phyloP scores from a whole-genome alignment of 2,888 invertebrate genomes.

The Leistus spinibarbis region DNA sequence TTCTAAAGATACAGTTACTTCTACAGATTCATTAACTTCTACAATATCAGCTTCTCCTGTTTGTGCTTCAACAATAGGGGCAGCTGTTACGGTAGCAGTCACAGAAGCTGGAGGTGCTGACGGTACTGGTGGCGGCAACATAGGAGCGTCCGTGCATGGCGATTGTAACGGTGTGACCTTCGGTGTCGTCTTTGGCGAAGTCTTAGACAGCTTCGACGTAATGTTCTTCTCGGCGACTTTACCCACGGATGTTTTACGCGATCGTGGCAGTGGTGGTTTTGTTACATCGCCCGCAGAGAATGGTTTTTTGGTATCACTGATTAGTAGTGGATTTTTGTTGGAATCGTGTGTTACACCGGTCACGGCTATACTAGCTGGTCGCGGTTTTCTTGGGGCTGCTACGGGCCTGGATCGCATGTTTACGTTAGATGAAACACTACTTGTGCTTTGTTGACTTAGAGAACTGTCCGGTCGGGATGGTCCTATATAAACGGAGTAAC shows the following conservation, averaged over 20 bases:
- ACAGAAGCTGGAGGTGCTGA: background rate
- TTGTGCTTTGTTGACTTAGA: slow-evolving; percentile 74
- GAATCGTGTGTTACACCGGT: slow-evolving; percentile 71
- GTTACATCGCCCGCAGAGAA: slow-evolving; percentile 50
- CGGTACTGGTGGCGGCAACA: background rate
- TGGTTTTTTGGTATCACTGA: slow-evolving; percentile 41
- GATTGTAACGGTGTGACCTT: slow-evolving; percentile 26
- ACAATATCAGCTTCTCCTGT: background rate
- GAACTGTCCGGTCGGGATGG: slow-evolving; percentile 87
- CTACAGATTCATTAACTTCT: background rate
- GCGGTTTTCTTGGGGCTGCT: slow-evolving; percentile 71
- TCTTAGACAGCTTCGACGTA: slow-evolving; percentile 40
- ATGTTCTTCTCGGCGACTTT: slow-evolving; percentile 37
- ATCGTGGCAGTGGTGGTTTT: slow-evolving; percentile 60
- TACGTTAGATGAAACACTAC: slow-evolving; percentile 63
- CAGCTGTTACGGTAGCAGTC: background rate
- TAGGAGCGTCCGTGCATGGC: slow-evolving; percentile 26
- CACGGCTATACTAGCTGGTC: slow-evolving; percentile 83
- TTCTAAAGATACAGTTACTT: background rate
- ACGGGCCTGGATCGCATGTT: slow-evolving; percentile 66
- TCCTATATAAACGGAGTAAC: slow-evolving; percentile 52
- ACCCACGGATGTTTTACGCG: slow-evolving; percentile 55
- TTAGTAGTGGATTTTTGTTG: slow-evolving; percentile 44
- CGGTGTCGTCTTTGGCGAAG: slow-evolving; percentile 40
- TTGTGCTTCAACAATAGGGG: background rate